Base-by-base conservation (phyloP, 2,113 vertebrate species). In the Synodontis membranacea region DNA sequence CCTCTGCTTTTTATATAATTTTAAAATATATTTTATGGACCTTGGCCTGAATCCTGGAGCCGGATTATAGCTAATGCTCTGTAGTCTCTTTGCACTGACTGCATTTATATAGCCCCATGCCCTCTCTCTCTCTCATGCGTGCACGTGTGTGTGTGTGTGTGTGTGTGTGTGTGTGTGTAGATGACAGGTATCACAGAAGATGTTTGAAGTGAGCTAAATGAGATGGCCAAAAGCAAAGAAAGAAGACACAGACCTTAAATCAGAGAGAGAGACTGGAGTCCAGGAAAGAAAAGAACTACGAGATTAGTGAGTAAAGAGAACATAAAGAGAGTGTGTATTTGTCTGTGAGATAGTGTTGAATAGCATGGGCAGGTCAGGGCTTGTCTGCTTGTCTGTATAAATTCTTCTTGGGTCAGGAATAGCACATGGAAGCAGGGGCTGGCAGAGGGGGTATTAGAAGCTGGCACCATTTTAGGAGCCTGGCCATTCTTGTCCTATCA, bases 361-460 rank as follows among this genome's bases (percentile, higher is more conserved):
- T 87, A 83, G 83, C 86, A 87, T 39, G 52, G 86, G 84, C 92
- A 92, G 87, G 93, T 89, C 84, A 72, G 83, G 90, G 86, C 92
- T 88, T 89, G 92, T 89, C 87, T 88, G 80, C 84, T 89, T 87
- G 87, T 83, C 88, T 88, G 88, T 89, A 87, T 88, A 89, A 91
- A 93, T 92, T 93, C 91, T 89, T 93, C 76, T 72, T 84, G 85
- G 64, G 88, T 93, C 89, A 92, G 88, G 88, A 93, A 93, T 94
- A 93, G 92, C 84, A 89, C 50, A 83, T 28, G 62, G 83, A 60
- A 58, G 80, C 66, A 54, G 78, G 75, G 87, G 86, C 60, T 76
- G 68, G 82, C 48, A 75, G 78, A 42, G 83, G 70, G 80, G 82
- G 39, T 46, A 80, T 80, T 87, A 42, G 50, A 72, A 75, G 58